Percentiles rank a stretch among this genome's conserved stretches.
Evolutionary conservation across 2,888 invertebrate species (phyloP).

Genomic region (Nipponacmea schrenckii): DNA sequence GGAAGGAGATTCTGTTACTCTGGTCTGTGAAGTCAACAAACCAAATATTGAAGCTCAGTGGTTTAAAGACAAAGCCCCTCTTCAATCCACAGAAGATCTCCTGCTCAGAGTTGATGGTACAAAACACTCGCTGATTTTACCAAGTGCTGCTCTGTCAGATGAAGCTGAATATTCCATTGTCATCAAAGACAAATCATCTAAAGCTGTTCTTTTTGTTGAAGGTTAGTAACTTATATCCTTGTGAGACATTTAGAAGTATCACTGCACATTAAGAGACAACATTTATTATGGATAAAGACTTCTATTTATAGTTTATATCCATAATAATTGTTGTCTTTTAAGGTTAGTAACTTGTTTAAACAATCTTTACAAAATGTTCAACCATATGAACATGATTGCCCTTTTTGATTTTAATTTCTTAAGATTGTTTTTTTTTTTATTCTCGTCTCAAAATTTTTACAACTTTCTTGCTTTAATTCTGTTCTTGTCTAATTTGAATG

Average conservation of each 20-base stretch:
- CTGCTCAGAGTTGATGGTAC: constrained; percentile 79
- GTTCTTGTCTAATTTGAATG: no score
- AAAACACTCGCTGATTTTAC: constrained; percentile 73
- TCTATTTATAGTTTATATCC: neutral
- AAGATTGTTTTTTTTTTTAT: no score
- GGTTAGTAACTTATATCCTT: constrained; percentile 36
- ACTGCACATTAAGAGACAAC: no score
- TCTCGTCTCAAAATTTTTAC: no score
- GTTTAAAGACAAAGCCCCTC: constrained; percentile 42
- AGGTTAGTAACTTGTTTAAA: no score
- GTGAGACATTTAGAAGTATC: no score
- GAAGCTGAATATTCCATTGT: constrained; percentile 55
- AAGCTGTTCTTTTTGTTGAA: constrained; percentile 59
- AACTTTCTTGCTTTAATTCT: no score
- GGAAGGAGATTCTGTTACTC: constrained; percentile 44
- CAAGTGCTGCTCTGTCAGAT: constrained; percentile 77
- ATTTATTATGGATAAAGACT: no score
- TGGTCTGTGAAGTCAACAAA: constrained; percentile 51
- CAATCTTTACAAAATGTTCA: no score
- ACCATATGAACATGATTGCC: no score
- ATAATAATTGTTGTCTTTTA: neutral
- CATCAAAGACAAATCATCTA: constrained; percentile 43
- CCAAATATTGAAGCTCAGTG: constrained; percentile 50
- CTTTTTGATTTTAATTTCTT: no score
- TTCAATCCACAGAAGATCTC: constrained; percentile 82